Percentiles rank a stretch among this genome's conserved stretches.
Evolutionary conservation across 2,797 vertebrate species (phyloP).

Genomic region (Podargus strigoides): DNA sequence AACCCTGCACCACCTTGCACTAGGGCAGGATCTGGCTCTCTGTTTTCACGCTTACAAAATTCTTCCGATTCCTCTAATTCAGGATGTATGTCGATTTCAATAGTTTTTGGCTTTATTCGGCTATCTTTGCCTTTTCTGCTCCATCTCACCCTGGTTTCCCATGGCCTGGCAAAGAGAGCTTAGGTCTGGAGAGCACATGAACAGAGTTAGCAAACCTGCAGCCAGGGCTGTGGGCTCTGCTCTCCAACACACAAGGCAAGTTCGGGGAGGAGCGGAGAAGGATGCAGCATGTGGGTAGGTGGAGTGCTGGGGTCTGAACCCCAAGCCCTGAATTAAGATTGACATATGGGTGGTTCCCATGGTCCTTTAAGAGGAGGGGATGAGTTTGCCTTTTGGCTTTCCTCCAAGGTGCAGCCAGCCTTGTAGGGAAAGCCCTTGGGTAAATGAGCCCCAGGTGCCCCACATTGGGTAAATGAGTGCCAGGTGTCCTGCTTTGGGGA

Average conservation of each 20-base stretch:
- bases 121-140: not conserved
- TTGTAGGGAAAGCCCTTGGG: no score
- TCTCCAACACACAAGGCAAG: rapidly evolving
- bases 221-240: not conserved
- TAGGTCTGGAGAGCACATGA: not conserved
- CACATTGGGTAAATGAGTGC: no score
- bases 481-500: no score
- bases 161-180: not conserved
- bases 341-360: no score
- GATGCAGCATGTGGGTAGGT: not conserved
- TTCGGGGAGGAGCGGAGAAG: not conserved
- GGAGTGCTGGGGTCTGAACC: no score
- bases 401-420: no score
- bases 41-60: not conserved
- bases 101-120: not conserved
- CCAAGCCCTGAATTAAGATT: no score
- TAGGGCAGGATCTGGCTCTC: not conserved
- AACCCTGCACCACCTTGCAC: not conserved
- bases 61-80: not conserved
- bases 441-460: no score
- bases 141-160: not conserved
- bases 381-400: no score
- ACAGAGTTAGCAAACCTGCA: not conserved
- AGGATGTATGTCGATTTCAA: not conserved
- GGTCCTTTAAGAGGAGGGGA: no score